Conservation (phyloP, 2,888 invertebrate species). For the Globia sparganii region DNA sequence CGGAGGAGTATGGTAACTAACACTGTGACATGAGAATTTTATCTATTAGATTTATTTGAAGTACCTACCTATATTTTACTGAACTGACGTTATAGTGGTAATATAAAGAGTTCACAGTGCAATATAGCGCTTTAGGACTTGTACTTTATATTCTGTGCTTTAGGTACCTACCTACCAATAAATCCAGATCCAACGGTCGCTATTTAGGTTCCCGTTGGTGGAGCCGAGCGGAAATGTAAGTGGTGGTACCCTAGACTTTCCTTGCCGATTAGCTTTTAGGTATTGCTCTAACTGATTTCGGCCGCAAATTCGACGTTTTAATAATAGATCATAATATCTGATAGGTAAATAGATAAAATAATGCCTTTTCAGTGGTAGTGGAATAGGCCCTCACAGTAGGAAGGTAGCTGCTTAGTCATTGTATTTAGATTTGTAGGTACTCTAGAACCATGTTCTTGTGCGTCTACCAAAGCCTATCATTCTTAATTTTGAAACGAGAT, state of each 20-base stretch:
- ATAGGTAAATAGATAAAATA: neutral
- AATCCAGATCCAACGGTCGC: neutral
- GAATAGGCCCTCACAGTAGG: neutral
- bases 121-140: neutral
- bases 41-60: too few species aligned
- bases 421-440: neutral
- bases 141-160: too few species aligned
- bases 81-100: neutral
- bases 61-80: constrained; percentile 2
- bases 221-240: neutral
- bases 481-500: neutral
- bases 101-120: neutral
- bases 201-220: neutral
- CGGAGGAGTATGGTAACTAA: too few species aligned
- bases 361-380: neutral
- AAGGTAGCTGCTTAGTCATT: neutral
- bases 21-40: too few species aligned
- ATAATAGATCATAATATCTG: neutral
- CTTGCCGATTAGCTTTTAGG: neutral
- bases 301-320: neutral
- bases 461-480: neutral
- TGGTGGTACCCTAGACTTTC: neutral
- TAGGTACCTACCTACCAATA: neutral
- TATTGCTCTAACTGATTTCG: neutral
- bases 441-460: neutral